Percentiles rank a stretch among this genome's conserved stretches.
Conservation (phyloP, 1,140 invertebrate genomes). For the Bombus consobrinus region DNA sequence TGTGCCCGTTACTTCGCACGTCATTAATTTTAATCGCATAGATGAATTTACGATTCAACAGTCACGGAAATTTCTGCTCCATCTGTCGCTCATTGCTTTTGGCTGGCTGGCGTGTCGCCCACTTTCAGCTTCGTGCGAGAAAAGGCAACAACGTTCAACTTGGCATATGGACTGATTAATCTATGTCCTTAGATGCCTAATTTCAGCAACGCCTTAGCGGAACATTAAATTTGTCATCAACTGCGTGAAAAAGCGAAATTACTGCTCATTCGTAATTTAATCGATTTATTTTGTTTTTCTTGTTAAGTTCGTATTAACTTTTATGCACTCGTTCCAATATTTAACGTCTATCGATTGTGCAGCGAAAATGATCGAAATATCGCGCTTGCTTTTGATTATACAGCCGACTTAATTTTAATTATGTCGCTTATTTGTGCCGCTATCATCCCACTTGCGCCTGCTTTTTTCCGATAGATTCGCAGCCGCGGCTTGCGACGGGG, state of each 20-base stretch:
- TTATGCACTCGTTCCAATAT: not conserved
- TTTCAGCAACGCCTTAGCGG: not conserved
- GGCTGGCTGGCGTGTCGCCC: not conserved
- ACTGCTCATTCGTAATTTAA: too few relatives aligned
- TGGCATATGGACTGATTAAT: not conserved
- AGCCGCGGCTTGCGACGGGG: not conserved
- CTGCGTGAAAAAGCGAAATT: not conserved
- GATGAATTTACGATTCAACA: not conserved
- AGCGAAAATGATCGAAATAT: not conserved
- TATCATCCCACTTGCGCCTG: not conserved
- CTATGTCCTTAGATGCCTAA: not conserved
- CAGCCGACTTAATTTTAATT: not conserved
- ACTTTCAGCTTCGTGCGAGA: not conserved
- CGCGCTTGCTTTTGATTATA: not conserved
- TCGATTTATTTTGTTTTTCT: not conserved
- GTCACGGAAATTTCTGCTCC: not conserved
- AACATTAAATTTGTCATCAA: not conserved
- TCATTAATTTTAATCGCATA: not conserved
- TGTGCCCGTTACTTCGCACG: not conserved
- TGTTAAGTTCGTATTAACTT: not conserved
- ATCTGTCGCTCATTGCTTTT: conserved; percentile 5
- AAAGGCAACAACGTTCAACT: conserved; percentile 17
- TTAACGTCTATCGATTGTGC: not conserved
- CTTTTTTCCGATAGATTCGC: not conserved
- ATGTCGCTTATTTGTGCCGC: not conserved